Evolutionary conservation across 1,140 invertebrate species (phyloP), one percentile per base, ranked within the genome.

Genomic region (Pseudomyrmex cubaensis): DNA sequence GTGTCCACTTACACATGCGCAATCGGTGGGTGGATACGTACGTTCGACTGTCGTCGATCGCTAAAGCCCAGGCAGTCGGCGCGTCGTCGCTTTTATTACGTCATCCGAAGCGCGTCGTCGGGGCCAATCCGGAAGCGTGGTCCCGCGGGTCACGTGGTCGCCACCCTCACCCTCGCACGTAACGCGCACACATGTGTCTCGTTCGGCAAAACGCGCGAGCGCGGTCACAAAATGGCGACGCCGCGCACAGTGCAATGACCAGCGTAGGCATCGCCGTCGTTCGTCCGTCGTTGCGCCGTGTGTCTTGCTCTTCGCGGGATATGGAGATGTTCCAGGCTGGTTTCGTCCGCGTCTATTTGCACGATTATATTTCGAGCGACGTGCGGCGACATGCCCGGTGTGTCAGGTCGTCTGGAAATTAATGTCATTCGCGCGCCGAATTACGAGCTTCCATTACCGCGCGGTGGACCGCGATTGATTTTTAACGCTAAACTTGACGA

Each of bases 81-180:
- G 77, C 63, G 64, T 84, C 78, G 83, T 75, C 70, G 83, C 25
- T 77, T 35, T 76, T 70, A 82, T 87, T 90, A 70, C 89, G 88
- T 90, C 88, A 89, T 61, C 62, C 12, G 52, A 62, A 54, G 10
- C 66, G 62, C 61, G 9, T 44, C 74, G 80, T 46, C 66, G 35
- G 35, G 15, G 56, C 89, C 89, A 90, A 90, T 90, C 83, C 80
- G 80, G 22, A 62, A 77, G 20, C 66, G 44, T 57, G 56, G 35
- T 22, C 0, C 25, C 17, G 15, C 8, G 9, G 75, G 80, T 90
- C 88, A 89, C 85, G 84, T 88, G 85, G 82, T 56, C 12, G 25
- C 62, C 56, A 0, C 35, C 78, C 69, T 73, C 87, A 66, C 86
- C 76, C 80, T 74, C 72, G 59, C 69, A n/a, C 20, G 57, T 61